These are phyloP conservation scores for Drosophila subsilvestris DNA, from an alignment of 2,888 invertebrate species.

Conservation along the genomic window DNA sequence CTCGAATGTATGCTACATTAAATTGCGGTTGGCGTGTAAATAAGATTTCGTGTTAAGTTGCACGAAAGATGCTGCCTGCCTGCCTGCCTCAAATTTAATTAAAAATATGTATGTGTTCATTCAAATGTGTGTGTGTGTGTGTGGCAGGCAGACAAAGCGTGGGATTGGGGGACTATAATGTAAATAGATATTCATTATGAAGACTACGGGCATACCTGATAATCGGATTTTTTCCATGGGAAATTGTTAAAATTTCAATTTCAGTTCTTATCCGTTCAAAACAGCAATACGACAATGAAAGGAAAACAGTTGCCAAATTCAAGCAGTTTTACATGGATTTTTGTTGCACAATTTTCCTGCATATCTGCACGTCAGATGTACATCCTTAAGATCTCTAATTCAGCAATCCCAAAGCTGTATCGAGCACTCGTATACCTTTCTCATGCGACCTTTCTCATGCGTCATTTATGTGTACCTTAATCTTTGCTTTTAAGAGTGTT, in stretches of 20 bases:
- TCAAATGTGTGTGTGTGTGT: conserved; percentile 6
- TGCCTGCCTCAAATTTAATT: conserved; percentile 65
- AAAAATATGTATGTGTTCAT: conserved; percentile 47
- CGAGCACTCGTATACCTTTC: too few relatives aligned
- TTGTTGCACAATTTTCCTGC: too few relatives aligned
- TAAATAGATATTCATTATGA: neutral
- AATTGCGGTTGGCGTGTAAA: conserved; percentile 72
- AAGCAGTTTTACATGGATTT: neutral
- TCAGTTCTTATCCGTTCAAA: neutral
- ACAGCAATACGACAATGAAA: neutral
- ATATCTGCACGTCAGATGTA: too few relatives aligned
- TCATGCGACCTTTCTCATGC: too few relatives aligned
- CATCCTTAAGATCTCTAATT: too few relatives aligned
- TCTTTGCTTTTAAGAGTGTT: neutral
- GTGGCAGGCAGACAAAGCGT: neutral
- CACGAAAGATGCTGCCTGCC: conserved; percentile 44
- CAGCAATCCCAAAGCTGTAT: too few relatives aligned
- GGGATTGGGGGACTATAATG: neutral
- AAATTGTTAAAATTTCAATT: neutral
- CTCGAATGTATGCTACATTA: conserved; percentile 69
- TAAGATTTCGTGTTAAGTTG: conserved; percentile 72
- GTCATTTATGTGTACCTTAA: too few relatives aligned
- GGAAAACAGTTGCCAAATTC: neutral
- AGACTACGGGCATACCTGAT: neutral
- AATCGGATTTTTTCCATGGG: neutral